Evolutionary conservation across 53 echinoderm and acorn worm genomes (phyloP), one percentile per base, ranked within the genome.

Genomic region (Holothuria leucospilota): DNA sequence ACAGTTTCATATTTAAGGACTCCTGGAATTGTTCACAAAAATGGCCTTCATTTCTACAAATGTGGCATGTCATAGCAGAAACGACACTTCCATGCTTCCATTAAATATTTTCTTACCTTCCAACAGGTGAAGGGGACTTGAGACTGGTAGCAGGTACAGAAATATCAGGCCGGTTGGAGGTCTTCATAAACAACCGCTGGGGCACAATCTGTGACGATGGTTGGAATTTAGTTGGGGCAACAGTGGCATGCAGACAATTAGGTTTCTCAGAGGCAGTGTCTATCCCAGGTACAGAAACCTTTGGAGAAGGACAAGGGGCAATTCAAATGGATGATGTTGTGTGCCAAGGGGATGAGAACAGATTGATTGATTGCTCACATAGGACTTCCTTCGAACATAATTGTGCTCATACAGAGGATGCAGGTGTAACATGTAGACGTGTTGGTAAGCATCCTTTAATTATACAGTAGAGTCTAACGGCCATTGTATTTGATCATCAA

Each of bases 161-260:
- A 56, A 14, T 23, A 68, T 28, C 28, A 23, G 75, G 75, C 13
- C 75, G 75, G 11, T 49, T 75, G 16, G 75, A 75, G 51, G 39
- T 75, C 6, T 75, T 25, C n/a, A 13, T 49, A 11, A 51, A 51
- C 16, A 28, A 52, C 14, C 75, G 52, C 24, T 75, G 75, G 75
- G 75, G 75, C 13, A 75, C 75, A 51, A 42, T 75, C 20, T 75
- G 75, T 75, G 75, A 75, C 25, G 75, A 75, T 16, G 49, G 49
- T 23, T 75, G 75, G 75, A 39, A 42, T 42, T 14, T 75, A 21
- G 49, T n/a, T 13, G 75, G 26, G 16, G 75, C 75, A 38, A 13
- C n/a, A 23, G 75, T 75, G n/a, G 75, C 52, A 15, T 75, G 75
- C 21, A 25, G 51, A n/a, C 51, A 75, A 41, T 42, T 75, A 24